Evolutionary conservation across 2,113 vertebrate genomes (phyloP).

Genomic region (Anarhynchus alexandrinus): DNA sequence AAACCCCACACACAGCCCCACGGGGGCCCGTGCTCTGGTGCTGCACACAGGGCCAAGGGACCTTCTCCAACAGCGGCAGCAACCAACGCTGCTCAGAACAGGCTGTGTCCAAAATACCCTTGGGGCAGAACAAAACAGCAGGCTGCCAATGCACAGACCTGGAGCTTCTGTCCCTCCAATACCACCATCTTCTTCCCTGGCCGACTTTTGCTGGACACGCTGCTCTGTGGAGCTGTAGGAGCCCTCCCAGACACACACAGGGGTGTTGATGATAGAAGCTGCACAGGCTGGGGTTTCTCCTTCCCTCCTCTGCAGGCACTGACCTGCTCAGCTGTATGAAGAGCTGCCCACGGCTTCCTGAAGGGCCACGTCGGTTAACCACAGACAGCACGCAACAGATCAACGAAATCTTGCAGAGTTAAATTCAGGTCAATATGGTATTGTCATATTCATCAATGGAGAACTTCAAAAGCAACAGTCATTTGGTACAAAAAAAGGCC

Average conservation of each 20-base stretch:
- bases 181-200: background rate
- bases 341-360: background rate
- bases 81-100: background rate
- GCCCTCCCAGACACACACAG: accelerated
- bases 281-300: background rate
- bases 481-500: background rate
- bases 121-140: background rate
- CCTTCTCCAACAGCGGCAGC: background rate
- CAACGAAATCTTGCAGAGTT: background rate
- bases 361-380: accelerated
- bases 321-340: background rate
- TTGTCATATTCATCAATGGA: background rate
- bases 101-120: background rate
- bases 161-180: background rate
- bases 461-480: background rate
- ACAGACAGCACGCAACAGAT: background rate
- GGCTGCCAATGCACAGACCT: background rate
- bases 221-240: background rate
- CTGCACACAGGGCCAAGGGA: background rate
- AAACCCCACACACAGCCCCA: background rate
- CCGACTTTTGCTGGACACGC: accelerated
- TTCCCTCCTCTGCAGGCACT: background rate
- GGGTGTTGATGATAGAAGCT: background rate
- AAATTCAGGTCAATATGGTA: background rate
- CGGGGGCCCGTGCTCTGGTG: accelerated